Base-by-base conservation (phyloP, 2,888 invertebrate genomes). In the Hololepta plana region DNA sequence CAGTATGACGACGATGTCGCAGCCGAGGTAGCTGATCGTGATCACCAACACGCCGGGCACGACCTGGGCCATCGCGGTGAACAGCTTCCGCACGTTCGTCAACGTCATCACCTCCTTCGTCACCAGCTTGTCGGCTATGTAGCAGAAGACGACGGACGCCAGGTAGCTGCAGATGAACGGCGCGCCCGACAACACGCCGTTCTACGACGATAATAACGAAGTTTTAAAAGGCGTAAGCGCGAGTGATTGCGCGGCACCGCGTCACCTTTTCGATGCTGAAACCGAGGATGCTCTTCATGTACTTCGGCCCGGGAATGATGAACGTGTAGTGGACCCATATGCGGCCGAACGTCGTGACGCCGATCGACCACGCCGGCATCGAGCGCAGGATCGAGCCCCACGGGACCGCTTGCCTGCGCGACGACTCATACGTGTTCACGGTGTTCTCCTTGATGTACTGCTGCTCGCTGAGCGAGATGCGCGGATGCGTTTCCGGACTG, bases 281-380 rank as follows among this genome's bases (percentile, higher is more conserved):
- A 13, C 69, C 67, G 9, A 74, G 53, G 30, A 74, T 64, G 29
- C 64, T 62, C 47, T 71, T 71, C 69, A 74, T 74, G 43, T 73
- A 75, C 42, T 64, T 63, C 11, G 74, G 74, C 7, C 74, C 74
- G 24, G 66, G 63, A 39, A 71, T 66, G 44, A 75, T 74, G 45
- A 74, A 74, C 12, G 69, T 66, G 43, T 75, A 75, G 44, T 74
- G 72, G 4, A 73, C 66, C 72, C 73, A 75, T 43, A 75, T 74
- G 26, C 74, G 56, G n/a, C 74, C 74, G 40, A 74, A 75, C 1
- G 74, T 75, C 2, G 74, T 74, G 19, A 74, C 61, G 6, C 68
- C 73, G 39, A 75, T 74, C 1, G 71, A 61, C 72, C 72, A 74
- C 3, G 68, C 70, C 1, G 73, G 69, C 46, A 62, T 47, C 1